Conservation (phyloP, 2,888 invertebrate species). For the Cinara cedri region DNA sequence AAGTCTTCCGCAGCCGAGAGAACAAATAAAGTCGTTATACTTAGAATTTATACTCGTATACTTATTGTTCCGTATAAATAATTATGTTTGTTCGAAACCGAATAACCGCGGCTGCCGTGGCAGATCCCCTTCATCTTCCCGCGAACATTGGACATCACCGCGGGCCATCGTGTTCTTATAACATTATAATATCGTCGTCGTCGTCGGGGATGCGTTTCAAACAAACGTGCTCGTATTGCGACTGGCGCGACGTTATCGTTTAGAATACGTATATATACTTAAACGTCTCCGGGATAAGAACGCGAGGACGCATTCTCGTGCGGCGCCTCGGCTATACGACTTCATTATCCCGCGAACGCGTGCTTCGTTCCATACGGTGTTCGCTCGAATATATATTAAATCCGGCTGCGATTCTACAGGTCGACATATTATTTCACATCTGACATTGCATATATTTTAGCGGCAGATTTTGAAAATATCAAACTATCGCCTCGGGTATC, state of each 20-base stretch:
- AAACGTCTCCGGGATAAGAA: background rate
- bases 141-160: slow-evolving; percentile 9
- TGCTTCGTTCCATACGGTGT: no score
- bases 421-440: no score
- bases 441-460: no score
- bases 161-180: slow-evolving; percentile 31
- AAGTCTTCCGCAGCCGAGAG: slow-evolving; percentile 8
- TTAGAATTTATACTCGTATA: background rate
- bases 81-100: slow-evolving; percentile 34
- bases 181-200: background rate
- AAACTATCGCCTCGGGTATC: no score
- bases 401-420: no score
- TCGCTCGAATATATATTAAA: no score
- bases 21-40: slow-evolving; percentile 24
- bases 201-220: background rate
- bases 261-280: background rate
- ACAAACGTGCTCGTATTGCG: no score
- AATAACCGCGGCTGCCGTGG: background rate
- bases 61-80: background rate
- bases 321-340: no score
- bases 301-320: background rate
- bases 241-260: background rate
- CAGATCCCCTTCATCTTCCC: no score
- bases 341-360: no score
- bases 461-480: no score